A percentile compares a stretch with the other conserved stretches of the same genome.
Conservation (phyloP, 2,797 vertebrate species). For the Centroberyx gerrardi region DNA sequence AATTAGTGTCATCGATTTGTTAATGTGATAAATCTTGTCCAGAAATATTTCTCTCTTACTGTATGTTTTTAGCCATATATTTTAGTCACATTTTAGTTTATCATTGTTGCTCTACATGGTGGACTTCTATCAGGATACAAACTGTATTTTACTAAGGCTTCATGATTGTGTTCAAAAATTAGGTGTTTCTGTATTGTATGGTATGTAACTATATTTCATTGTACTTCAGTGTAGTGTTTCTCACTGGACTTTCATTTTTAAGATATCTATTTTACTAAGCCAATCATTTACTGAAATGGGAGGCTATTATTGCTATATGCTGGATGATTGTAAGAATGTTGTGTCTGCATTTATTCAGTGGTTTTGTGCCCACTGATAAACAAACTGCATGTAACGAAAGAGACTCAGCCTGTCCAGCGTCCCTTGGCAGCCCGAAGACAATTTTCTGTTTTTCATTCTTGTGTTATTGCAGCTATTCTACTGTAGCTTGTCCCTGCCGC, state of each 20-base stretch:
- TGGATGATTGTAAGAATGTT: constrained; percentile 19
- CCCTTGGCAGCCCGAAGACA: too few relatives aligned
- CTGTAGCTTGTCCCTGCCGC: background rate
- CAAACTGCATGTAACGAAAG: too few relatives aligned
- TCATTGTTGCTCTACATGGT: background rate
- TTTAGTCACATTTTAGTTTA: background rate
- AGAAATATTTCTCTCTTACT: constrained; percentile 5
- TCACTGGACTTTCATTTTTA: constrained; percentile 13
- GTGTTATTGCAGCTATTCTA: background rate
- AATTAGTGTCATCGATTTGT: constrained; percentile 15
- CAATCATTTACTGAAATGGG: background rate
- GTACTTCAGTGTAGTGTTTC: background rate
- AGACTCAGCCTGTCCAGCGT: too few relatives aligned
- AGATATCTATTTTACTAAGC: constrained; percentile 7
- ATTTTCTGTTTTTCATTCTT: background rate
- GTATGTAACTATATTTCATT: background rate
- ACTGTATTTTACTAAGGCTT: background rate
- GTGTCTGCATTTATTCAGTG: background rate
- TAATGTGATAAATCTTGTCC: background rate
- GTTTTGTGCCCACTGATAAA: too few relatives aligned
- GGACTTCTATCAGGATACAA: background rate
- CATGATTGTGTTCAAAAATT: background rate
- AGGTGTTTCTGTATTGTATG: background rate
- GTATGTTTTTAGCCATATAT: background rate
- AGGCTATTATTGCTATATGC: constrained; percentile 3